These are phyloP conservation scores for Griposia aprilina DNA, from an alignment of 2,888 invertebrate species.

Conservation along the genomic window DNA sequence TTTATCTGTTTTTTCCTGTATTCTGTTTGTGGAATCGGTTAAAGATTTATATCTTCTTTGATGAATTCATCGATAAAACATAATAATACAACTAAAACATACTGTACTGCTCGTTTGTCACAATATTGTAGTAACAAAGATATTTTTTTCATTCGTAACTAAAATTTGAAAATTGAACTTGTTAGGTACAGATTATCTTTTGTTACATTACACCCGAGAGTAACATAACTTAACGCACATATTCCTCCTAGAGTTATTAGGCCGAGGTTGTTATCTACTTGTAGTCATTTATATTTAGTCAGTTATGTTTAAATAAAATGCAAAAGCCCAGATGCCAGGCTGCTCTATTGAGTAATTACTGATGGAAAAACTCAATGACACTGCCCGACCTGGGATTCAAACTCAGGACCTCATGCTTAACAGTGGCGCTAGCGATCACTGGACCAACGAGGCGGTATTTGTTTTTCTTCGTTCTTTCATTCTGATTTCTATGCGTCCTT, in stretches of 20 bases:
- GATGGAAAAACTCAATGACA: background rate
- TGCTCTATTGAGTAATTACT: background rate
- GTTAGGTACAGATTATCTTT: background rate
- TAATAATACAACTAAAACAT: too few relatives aligned
- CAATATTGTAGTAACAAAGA: background rate
- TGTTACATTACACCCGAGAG: background rate
- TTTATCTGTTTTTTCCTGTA: background rate
- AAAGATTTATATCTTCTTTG: conserved; percentile 5
- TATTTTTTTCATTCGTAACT: background rate
- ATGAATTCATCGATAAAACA: background rate
- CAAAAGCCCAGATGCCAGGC: background rate
- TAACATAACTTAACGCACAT: background rate
- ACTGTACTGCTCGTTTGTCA: background rate
- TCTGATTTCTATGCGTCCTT: background rate
- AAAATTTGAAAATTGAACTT: background rate
- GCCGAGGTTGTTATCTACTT: background rate
- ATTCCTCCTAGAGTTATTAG: background rate
- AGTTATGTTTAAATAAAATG: background rate
- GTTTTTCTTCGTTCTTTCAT: background rate
- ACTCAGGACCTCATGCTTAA: background rate
- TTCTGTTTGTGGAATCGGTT: background rate
- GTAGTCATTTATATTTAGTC: background rate
- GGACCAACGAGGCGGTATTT: background rate
- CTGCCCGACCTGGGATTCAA: background rate
- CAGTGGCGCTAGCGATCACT: too few relatives aligned